Evolutionary conservation across 1,140 invertebrate genomes (phyloP).

Genomic region (Vanessa atalanta): DNA sequence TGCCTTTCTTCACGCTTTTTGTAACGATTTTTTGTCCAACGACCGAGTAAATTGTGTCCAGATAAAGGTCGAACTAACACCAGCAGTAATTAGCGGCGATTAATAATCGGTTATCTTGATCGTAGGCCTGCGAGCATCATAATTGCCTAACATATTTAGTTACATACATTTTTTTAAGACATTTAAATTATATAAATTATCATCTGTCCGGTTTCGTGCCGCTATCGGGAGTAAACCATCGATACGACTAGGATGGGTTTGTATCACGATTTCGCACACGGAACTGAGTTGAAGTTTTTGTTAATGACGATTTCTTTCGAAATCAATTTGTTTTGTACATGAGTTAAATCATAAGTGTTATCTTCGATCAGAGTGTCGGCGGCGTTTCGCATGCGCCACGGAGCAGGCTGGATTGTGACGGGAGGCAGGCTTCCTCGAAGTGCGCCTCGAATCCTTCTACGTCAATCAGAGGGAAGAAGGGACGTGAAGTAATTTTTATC

Average conservation of each 20-base stretch:
- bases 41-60: slow-evolving; percentile 70
- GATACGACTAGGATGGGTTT: neutral
- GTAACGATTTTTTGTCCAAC: slow-evolving; percentile 63
- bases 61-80: slow-evolving; percentile 78
- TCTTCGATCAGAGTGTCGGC: slow-evolving; percentile 71
- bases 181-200: slow-evolving; percentile 36
- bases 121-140: slow-evolving; percentile 59
- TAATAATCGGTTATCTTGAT: slow-evolving; percentile 80
- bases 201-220: slow-evolving; percentile 23
- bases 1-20: slow-evolving; percentile 78
- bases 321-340: slow-evolving; percentile 75
- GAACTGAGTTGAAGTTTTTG: neutral
- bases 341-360: slow-evolving; percentile 69
- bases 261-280: neutral
- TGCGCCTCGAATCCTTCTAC: slow-evolving; percentile 49
- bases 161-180: slow-evolving; percentile 46
- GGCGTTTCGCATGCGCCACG: slow-evolving; percentile 66
- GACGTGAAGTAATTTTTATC: slow-evolving; percentile 43
- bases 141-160: slow-evolving; percentile 63
- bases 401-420: slow-evolving; percentile 53
- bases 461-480: slow-evolving; percentile 48
- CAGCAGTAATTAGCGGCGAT: slow-evolving; percentile 80
- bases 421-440: slow-evolving; percentile 63
- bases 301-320: slow-evolving; percentile 39
- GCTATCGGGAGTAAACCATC: slow-evolving; percentile 7